These are phyloP conservation scores for Caiman crocodilus DNA, from an alignment of 2,797 vertebrate species.

Conservation along the genomic window DNA sequence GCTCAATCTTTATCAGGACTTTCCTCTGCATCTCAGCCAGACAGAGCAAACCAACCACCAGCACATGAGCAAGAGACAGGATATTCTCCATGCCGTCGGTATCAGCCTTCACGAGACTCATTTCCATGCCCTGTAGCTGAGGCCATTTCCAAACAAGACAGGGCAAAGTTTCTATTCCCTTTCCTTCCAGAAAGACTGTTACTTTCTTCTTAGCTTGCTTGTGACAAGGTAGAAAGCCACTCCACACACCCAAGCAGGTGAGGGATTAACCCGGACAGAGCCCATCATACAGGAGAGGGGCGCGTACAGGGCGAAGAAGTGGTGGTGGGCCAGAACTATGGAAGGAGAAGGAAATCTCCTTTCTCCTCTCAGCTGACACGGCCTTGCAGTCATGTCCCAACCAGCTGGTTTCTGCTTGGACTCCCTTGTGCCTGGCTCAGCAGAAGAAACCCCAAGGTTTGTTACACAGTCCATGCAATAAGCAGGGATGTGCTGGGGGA, in stretches of 20 bases:
- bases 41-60: not conserved
- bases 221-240: not conserved
- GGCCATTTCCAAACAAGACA: accelerated
- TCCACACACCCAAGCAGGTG: not conserved
- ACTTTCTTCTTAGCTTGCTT: not conserved
- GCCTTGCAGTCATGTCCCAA: too few relatives aligned
- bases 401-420: too few relatives aligned
- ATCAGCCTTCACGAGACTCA: not conserved
- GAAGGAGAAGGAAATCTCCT: not conserved
- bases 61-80: not conserved
- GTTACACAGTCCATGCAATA: not conserved
- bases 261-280: not conserved
- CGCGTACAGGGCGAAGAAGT: too few relatives aligned
- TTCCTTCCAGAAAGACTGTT: not conserved
- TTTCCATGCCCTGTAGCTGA: not conserved
- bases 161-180: not conserved
- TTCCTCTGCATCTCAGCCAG: not conserved
- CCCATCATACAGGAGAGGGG: not conserved
- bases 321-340: not conserved
- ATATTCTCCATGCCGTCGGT: not conserved
- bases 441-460: too few relatives aligned
- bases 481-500: not conserved
- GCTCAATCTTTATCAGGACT: not conserved
- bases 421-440: too few relatives aligned
- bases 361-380: not conserved